Evolutionary conservation across 1,140 invertebrate genomes (phyloP), one percentile per base, ranked within the genome.

Genomic region (Drosophila grimshawi): DNA sequence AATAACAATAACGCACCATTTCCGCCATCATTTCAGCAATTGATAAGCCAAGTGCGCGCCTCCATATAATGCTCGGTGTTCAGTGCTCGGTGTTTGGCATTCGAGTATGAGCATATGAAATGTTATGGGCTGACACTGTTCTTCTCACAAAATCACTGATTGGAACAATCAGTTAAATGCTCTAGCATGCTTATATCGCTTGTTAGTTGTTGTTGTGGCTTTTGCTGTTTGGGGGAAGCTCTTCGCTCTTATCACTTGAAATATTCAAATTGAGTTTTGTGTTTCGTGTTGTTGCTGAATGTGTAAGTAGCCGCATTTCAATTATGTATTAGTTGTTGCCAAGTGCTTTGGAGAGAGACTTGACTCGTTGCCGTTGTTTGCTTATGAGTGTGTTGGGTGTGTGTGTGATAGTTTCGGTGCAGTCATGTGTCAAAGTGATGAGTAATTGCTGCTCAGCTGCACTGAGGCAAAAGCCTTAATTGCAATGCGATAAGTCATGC

Each of bases 131-230:
- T 81, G 76, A 86, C 82, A 86, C 82, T 73, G 52, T 62, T 61
- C 60, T 70, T 81, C 52, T 65, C 86, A 81, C 71, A 86, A 81
- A 89, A 86, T 90, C 86, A 90, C 61, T 69, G 81, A 89, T 89
- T 86, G 86, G 86, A 89, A 89, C 86, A 86, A 86, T 89, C 85
- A 89, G 78, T 80, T 76, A 78, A 80, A 80, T 80, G 78, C 61
- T 73, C 63, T 68, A 73, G 51, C 66, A 56, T 73, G 45, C 62
- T 64, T 59, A 46, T 71, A 66, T 61, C 52, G 48, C 52, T 71
- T 39, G 52, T 48, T 75, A 49, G 51, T 56, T 55, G 35, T 63
- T 70, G 39, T 37, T 60, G 45, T 55, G 60, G 8, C 53, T 60
- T 59, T 37, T 60, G 45, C 48, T 65, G 8, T 60, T 60, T 59